Evolutionary conservation across 2,797 vertebrate genomes (phyloP), one percentile per base, ranked within the genome.

Genomic region (Pipistrellus kuhlii): DNA sequence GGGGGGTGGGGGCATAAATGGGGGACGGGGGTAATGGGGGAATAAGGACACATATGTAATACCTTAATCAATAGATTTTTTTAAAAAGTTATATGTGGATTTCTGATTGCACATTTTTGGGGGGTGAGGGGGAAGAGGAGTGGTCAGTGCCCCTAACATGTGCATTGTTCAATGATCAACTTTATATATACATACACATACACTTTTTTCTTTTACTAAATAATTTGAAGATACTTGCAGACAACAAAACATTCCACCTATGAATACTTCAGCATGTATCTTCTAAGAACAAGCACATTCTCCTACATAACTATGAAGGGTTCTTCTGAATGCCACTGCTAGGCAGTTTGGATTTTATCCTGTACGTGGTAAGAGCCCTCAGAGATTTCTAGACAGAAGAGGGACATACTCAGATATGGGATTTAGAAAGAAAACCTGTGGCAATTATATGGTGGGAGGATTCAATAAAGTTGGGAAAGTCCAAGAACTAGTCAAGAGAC

Each of bases 231-330:
- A n/a, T 35, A 88, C 11, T 59, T 80, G 17, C 77, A 85, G 62
- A 30, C 64, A 89, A 73, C 32, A 93, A 95, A 88, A 91, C 30
- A 83, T 80, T 85, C 59, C 23, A 88, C 20, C 72, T 35, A 35
- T 77, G 59, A 94, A 93, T 55, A 94, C 21, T 92, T 90, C 27
- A 88, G 55, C 20, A 72, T 72, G 46, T 86, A 41, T 38, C 66
- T 51, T 64, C 85, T 68, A 88, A 90, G 77, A 92, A 88, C 1
- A 59, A 62, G 44, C 62, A 92, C 5, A 41, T 85, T 81, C 48
- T 72, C 59, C n/a, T 85, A 48, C 5, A 20, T 77, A 81, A 69
- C 46, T 90, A 66, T 4, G 11, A 82, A 85, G 38, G 10, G 11
- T 81, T 90, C 66, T 81, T 88, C 82, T 53, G 62, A 12, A 66